Conservation (phyloP, 1,140 invertebrate species). For the Lanistes nyassanus region DNA sequence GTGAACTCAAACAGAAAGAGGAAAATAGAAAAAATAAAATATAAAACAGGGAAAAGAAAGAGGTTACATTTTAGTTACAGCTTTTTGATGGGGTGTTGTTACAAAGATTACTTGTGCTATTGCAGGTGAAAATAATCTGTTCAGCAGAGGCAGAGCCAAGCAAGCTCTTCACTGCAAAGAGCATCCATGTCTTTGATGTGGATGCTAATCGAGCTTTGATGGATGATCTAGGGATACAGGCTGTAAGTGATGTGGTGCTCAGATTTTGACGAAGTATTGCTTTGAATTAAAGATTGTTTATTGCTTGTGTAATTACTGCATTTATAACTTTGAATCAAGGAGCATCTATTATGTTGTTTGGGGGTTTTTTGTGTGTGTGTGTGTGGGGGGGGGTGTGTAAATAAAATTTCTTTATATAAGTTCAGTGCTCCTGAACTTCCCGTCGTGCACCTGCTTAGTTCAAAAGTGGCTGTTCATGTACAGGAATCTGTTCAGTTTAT, state of each 20-base stretch:
- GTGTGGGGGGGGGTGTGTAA: background rate
- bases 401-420: no score
- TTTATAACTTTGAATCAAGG: no score
- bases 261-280: background rate
- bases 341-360: no score
- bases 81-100: no score
- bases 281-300: background rate
- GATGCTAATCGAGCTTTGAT: constrained; percentile 84
- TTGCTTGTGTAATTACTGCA: background rate
- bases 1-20: no score
- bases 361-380: background rate
- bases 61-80: no score
- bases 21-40: no score
- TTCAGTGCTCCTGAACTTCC: no score
- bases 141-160: constrained; percentile 81
- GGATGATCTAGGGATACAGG: constrained; percentile 89
- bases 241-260: constrained; percentile 41
- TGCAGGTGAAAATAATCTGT: constrained; percentile 80
- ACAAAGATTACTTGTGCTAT: background rate
- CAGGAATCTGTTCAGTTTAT: no score
- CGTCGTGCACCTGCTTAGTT: no score
- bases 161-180: constrained; percentile 76
- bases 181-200: constrained; percentile 65
- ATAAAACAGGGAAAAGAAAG: no score
- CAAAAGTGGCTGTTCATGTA: no score